phyloP scores from a whole-genome alignment of 2,113 vertebrate genomes.

The Tragelaphus imberbis region DNA sequence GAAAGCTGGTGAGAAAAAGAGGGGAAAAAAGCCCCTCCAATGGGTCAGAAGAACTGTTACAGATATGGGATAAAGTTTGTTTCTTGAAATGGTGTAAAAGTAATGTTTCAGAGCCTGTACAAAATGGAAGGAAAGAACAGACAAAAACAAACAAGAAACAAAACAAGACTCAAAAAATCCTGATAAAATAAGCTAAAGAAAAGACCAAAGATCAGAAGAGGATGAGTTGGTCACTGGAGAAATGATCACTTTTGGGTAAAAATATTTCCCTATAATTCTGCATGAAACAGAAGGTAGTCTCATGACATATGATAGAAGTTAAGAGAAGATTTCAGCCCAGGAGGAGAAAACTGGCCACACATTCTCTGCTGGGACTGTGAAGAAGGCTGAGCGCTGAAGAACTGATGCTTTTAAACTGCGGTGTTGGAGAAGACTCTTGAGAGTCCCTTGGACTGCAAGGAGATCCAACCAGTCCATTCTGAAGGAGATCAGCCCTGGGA shows the following conservation, averaged over 20 bases:
- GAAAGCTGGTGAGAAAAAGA: not conserved
- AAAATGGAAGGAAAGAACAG: not conserved
- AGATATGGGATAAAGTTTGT: not conserved
- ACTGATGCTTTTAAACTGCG: too few relatives aligned
- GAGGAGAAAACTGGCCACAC: not conserved
- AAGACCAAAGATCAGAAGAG: not conserved
- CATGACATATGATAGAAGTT: not conserved
- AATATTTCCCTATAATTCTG: not conserved
- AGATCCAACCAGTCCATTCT: too few relatives aligned
- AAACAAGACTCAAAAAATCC: not conserved
- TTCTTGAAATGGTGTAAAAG: not conserved
- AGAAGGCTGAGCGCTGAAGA: too few relatives aligned
- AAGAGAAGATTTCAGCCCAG: not conserved
- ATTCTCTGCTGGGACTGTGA: not conserved
- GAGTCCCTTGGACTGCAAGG: too few relatives aligned
- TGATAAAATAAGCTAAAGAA: not conserved
- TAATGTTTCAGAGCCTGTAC: not conserved
- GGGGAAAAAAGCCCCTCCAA: not conserved
- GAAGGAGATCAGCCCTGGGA: too few relatives aligned
- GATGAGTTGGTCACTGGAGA: not conserved
- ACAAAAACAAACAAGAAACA: not conserved
- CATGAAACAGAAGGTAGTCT: not conserved
- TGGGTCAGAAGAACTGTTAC: not conserved
- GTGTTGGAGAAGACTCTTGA: too few relatives aligned
- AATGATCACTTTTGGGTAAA: not conserved